Conservation (phyloP, 1,140 invertebrate genomes). For the Orchesella cincta region DNA sequence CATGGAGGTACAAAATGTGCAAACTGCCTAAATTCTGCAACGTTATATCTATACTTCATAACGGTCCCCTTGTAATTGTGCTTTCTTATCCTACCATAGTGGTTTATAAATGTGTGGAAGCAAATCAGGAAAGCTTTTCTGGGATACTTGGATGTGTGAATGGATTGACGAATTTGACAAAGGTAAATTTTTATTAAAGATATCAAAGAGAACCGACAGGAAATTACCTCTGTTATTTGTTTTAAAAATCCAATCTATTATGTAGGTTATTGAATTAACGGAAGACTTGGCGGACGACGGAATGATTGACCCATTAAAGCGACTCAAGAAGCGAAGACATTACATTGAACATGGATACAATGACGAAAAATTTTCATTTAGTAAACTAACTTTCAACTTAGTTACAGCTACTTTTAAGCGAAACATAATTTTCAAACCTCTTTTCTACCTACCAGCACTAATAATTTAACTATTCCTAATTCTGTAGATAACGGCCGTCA, state of each 20-base stretch:
- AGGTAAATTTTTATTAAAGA: constrained; percentile 26
- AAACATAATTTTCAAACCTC: not conserved
- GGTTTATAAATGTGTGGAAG: constrained; percentile 40
- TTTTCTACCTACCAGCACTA: too few relatives aligned
- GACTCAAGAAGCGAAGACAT: constrained; percentile 39
- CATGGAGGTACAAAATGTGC: constrained; percentile 42
- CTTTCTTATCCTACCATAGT: constrained; percentile 14
- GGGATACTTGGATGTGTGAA: constrained; percentile 43
- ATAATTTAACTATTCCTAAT: too few relatives aligned
- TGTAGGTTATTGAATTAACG: constrained; percentile 39
- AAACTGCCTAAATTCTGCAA: not conserved
- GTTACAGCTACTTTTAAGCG: not conserved
- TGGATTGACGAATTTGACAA: constrained; percentile 40
- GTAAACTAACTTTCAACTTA: constrained; percentile 20
- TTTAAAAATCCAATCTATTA: not conserved
- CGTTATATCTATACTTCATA: not conserved
- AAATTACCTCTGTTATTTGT: not conserved
- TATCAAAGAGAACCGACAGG: not conserved
- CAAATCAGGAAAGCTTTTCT: constrained; percentile 40
- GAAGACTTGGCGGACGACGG: constrained; percentile 37
- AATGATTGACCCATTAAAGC: constrained; percentile 35
- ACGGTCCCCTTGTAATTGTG: not conserved
- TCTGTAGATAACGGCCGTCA: constrained; percentile 44
- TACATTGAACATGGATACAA: constrained; percentile 46
- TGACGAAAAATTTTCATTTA: constrained; percentile 46